Evolutionary conservation across 2,888 invertebrate genomes (phyloP), one percentile per base, ranked within the genome.

Genomic region (Patella ulyssiponensis): DNA sequence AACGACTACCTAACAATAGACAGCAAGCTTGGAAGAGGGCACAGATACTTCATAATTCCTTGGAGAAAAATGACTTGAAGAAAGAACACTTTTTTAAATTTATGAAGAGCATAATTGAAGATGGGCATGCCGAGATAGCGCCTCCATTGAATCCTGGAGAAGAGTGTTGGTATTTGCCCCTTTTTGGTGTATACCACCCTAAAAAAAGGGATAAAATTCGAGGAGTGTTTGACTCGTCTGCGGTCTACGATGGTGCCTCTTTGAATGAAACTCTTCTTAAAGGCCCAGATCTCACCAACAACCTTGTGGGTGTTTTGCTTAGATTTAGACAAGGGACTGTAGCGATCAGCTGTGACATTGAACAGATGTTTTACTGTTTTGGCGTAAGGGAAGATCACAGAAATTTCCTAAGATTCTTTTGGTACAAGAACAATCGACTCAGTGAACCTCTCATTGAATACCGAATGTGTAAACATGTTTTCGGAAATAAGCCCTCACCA

Each of bases 401-500:
- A 27, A 76, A 81, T 53, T 82, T 73, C 64, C 75, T 83, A 27
- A 17, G 82, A 44, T 84, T 85, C 77, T 69, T 83, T 1, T 84
- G 85, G 84, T 81, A 81, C 52, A 23, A 71, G n/a, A 74, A 83
- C 56, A 83, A 81, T 72, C 77, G 83, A 27, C 75, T 71, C 2
- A 52, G 23, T 17, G 76, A 80, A 17, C 72, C 73, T 3, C 58
- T 84, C 4, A 75, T 80, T 15, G 81, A 84, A 52, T 84, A 82
- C 70, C 58, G 81, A 7, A 84, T 82, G 81, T 56, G 74, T n/a
- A 83, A 83, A 1, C 85, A 84, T 74, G 83, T 84, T 14, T 83
- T 85, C 69, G 83, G 84, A 0, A 83, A 83, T 58, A 78, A 56
- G 20, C 79, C 84, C n/a, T 84, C 83, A 3, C 84, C 83, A 14